A percentile compares a stretch with the other conserved stretches of the same genome.
These are phyloP conservation scores for Leptodirus hochenwartii DNA, from an alignment of 2,888 invertebrate genomes.

Conservation along the genomic window DNA sequence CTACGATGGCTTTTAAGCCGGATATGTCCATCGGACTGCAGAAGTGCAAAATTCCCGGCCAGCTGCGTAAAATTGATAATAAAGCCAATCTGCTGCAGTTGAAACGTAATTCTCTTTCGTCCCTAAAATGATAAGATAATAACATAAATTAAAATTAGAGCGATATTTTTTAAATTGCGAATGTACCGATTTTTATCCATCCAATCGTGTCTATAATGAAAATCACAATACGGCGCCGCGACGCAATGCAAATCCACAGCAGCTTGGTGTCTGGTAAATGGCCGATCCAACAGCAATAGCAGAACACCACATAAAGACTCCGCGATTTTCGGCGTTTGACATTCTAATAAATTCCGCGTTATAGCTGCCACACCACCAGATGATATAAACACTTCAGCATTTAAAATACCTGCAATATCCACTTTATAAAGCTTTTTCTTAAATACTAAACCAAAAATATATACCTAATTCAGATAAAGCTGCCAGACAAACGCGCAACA, in stretches of 20 bases:
- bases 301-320: slow-evolving; percentile 82
- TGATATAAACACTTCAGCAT: slow-evolving; percentile 59
- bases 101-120: slow-evolving; percentile 64
- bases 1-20: slow-evolving; percentile 60
- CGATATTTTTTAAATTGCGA: neutral
- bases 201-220: slow-evolving; percentile 57
- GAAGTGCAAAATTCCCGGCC: slow-evolving; percentile 80
- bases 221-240: slow-evolving; percentile 86
- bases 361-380: slow-evolving; percentile 72
- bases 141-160: slow-evolving; percentile 3
- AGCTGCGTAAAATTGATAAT: slow-evolving; percentile 72
- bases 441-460: slow-evolving; percentile 6
- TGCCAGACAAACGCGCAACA: slow-evolving; percentile 71
- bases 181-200: slow-evolving; percentile 53
- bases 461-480: slow-evolving; percentile 75
- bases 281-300: slow-evolving; percentile 69
- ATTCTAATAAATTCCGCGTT: slow-evolving; percentile 66
- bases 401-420: slow-evolving; percentile 48
- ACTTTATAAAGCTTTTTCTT: slow-evolving; percentile 4
- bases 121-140: slow-evolving; percentile 26
- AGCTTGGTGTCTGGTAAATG: slow-evolving; percentile 55
- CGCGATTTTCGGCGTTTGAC: slow-evolving; percentile 73
- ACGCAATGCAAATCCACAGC: slow-evolving; percentile 71
- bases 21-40: slow-evolving; percentile 60
- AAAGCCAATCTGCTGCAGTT: slow-evolving; percentile 71